phyloP scores from a whole-genome alignment of 2,113 vertebrate genomes.

The Pterophyllum scalare region DNA sequence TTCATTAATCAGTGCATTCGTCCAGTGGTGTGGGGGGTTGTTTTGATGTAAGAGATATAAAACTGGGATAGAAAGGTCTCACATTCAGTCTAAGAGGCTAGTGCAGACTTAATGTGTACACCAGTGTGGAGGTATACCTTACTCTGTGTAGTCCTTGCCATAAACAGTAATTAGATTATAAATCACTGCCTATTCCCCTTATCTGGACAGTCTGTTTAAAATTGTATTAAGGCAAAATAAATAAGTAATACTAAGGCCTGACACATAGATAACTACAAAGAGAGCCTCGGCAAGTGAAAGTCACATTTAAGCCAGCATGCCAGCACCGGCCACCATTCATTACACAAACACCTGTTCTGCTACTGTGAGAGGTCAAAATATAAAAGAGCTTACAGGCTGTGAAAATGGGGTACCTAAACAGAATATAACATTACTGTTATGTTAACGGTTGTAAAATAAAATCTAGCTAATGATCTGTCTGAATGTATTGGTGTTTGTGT shows the following conservation, averaged over 20 bases:
- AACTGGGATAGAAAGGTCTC: not conserved
- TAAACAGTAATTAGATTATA: not conserved
- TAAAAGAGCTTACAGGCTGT: not conserved
- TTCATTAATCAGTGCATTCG: not conserved
- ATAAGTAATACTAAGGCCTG: not conserved
- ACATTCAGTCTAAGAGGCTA: not conserved
- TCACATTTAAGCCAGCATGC: not conserved
- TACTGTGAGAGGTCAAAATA: not conserved
- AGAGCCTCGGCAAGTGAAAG: not conserved
- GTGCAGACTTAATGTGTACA: not conserved
- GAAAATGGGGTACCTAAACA: not conserved
- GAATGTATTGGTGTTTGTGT: not conserved
- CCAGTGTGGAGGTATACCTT: not conserved
- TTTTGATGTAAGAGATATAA: not conserved
- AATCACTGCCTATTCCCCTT: not conserved
- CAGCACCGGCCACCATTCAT: not conserved
- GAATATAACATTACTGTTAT: not conserved
- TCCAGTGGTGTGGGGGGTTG: not conserved
- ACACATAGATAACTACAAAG: not conserved
- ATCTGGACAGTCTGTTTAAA: too few species aligned
- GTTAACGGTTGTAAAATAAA: not conserved
- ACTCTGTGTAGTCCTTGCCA: too few species aligned
- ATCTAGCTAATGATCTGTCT: not conserved
- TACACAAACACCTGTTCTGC: not conserved
- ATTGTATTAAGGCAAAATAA: not conserved